phyloP scores from a whole-genome alignment of 1,140 invertebrate genomes.

The Wasmannia auropunctata region DNA sequence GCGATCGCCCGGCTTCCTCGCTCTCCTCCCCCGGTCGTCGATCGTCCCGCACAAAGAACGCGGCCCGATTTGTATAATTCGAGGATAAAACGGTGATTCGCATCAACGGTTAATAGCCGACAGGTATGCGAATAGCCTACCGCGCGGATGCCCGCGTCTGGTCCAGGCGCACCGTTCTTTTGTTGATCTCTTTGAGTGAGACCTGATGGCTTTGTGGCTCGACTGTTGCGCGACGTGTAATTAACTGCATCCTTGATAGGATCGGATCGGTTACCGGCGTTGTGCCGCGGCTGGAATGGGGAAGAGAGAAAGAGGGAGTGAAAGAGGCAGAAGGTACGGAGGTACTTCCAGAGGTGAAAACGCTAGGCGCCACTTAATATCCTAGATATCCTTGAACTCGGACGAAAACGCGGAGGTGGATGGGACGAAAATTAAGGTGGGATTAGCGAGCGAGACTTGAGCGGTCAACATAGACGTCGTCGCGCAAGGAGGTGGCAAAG shows the following conservation, averaged over 20 bases:
- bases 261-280: slow-evolving; percentile 43
- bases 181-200: slow-evolving; percentile 50
- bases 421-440: background rate
- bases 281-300: slow-evolving; percentile 21
- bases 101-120: slow-evolving; percentile 65
- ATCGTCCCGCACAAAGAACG: slow-evolving; percentile 56
- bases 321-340: background rate
- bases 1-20: slow-evolving; percentile 22
- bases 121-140: slow-evolving; percentile 57
- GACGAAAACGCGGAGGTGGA: slow-evolving; percentile 11
- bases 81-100: slow-evolving; percentile 71
- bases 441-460: background rate
- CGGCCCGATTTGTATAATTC: slow-evolving; percentile 66
- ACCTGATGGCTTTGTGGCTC: slow-evolving; percentile 48
- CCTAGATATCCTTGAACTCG: slow-evolving; percentile 68
- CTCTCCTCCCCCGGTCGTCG: slow-evolving; percentile 21
- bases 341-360: slow-evolving; percentile 59
- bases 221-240: slow-evolving; percentile 63
- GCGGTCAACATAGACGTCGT: slow-evolving; percentile 16
- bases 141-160: slow-evolving; percentile 10
- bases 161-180: slow-evolving; percentile 31
- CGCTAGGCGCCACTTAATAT: slow-evolving; percentile 73
- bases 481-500: background rate
- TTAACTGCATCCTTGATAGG: slow-evolving; percentile 72
- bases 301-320: slow-evolving; percentile 13